Base-by-base conservation (phyloP, 2,113 vertebrate species). In the Formicarius rufipectus region DNA sequence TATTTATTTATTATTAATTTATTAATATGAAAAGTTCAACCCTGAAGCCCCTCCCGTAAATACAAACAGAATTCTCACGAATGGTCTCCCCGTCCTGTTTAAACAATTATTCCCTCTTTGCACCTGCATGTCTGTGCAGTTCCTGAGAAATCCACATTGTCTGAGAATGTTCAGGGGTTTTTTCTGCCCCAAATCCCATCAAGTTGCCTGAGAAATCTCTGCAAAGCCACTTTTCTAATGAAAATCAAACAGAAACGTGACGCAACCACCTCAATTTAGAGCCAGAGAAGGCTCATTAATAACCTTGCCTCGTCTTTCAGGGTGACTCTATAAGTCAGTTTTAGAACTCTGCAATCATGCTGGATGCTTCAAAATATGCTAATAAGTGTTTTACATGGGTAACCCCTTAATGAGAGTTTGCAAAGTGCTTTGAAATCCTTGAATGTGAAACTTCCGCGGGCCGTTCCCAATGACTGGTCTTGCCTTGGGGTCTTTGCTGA, bases 371-470 rank as follows among this genome's bases (percentile, higher is more conserved):
- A 45, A 90, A 89, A 84, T 78, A 92, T 60, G 84, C n/a, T 91
- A 77, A 94, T 89, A 28, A 91, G 59, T 6, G 40, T 86, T 95
- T 91, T 42, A 82, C 55, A 24, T 78, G 42, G 40, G 27, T 77
- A 91, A 94, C 92, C 84, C 14, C 27, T 81, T 91, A 74, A 87
- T 66, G 37, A 40, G 76, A 33, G 11, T 63, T 89, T 23, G 55
- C 59, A 12, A 49, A 84, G 50, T 9, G 20, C 73, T 81, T 59
- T 42, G 60, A 84, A 96, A 84, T 39, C 39, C 73, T 96, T 87
- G 81, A 45, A 92, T 75, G 56, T 33, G 73, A 37, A 74, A 74
- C 59, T 86, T 90, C 91, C 14, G 2, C 8, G 11, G 84, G 83
- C 71, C 47, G 44, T 18, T 90, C 83, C 79, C 49, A 10, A 12